Evolutionary conservation across 30 jellyfish, hydroid and myxozoan species (phyloP), one percentile per base, ranked within the genome.

Genomic region (Sanderia malayensis): DNA sequence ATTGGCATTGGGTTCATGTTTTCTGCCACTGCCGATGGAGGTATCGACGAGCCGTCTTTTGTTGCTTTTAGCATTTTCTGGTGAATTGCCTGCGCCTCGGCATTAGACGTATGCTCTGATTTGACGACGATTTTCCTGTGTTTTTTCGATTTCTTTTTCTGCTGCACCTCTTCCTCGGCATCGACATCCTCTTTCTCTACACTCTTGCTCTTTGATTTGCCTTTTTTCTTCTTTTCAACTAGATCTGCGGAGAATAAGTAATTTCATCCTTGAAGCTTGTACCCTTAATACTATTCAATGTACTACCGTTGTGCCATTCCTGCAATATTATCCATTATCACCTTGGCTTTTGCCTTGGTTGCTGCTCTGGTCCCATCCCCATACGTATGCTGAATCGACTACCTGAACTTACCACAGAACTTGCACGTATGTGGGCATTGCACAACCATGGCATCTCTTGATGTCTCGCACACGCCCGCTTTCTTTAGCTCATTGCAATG

Each of bases 371-470:
- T 70, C 87, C 96, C 81, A 86, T 72, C 61, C n/a, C n/a, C n/a
- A n/a, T n/a, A n/a, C n/a, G n/a, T n/a, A n/a, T n/a, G n/a, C n/a
- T n/a, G n/a, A n/a, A n/a, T n/a, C n/a, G n/a, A n/a, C n/a, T n/a
- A n/a, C n/a, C 10, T 7, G 27, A 8, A 73, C 96, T 53, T 73
- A 92, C 98, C 95, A 55, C 98, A 92, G 63, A 81, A 92, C 31
- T 73, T 74, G 82, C 98, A 92, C 7, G 96, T 92, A 28, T 47
- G 49, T 24, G 98, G 98, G 63, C 98, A 92, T 18, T 92, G 94
- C 6, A 83, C 86, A n/a, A 85, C 94, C 98, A 92, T 92, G 1
- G 98, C 98, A 47, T 84, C 95, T 71, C 84, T 85, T 11, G 98
- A 92, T 22, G 98, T 61, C 70, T 92, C 95, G 65, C 98, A 92